Conservation (phyloP, 2,113 vertebrate genomes). For the Oreochromis spilurus region DNA sequence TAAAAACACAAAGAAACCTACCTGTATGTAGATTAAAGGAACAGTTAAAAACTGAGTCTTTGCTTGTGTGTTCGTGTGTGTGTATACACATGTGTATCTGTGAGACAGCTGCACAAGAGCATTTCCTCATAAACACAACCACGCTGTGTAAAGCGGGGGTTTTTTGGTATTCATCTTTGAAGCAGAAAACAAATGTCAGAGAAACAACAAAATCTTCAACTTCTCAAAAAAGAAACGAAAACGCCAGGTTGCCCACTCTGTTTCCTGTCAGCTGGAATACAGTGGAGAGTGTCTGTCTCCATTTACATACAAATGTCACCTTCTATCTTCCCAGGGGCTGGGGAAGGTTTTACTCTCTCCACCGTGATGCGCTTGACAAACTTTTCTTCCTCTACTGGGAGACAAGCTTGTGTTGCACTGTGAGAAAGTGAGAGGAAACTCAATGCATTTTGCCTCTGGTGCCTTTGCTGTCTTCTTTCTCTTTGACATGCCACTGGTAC, state of each 20-base stretch:
- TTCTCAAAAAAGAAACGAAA: neutral
- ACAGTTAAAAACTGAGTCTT: neutral
- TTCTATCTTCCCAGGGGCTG: conserved; percentile 43
- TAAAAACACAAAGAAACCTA: neutral
- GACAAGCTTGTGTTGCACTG: conserved; percentile 58
- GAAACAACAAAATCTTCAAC: conserved; percentile 12
- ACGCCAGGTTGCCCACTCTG: neutral
- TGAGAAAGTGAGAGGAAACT: conserved; percentile 47
- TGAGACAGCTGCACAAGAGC: neutral
- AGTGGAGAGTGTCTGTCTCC: conserved; percentile 30
- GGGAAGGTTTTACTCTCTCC: conserved; percentile 43
- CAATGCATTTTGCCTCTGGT: conserved; percentile 52
- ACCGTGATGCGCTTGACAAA: conserved; percentile 56
- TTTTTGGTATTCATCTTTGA: neutral
- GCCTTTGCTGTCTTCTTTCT: conserved; percentile 35
- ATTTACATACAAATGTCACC: conserved; percentile 69
- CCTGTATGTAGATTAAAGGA: neutral
- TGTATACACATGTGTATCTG: neutral
- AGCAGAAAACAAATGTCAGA: neutral
- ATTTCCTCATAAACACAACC: neutral
- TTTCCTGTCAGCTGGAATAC: conserved; percentile 43
- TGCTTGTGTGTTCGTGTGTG: neutral
- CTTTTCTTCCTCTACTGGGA: conserved; percentile 48
- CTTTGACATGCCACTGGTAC: conserved; percentile 34
- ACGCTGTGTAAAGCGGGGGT: neutral